A percentile compares a stretch with the other conserved stretches of the same genome.
These are phyloP conservation scores for Drosophila asahinai DNA, from an alignment of 1,140 invertebrate species.

Conservation along the genomic window DNA sequence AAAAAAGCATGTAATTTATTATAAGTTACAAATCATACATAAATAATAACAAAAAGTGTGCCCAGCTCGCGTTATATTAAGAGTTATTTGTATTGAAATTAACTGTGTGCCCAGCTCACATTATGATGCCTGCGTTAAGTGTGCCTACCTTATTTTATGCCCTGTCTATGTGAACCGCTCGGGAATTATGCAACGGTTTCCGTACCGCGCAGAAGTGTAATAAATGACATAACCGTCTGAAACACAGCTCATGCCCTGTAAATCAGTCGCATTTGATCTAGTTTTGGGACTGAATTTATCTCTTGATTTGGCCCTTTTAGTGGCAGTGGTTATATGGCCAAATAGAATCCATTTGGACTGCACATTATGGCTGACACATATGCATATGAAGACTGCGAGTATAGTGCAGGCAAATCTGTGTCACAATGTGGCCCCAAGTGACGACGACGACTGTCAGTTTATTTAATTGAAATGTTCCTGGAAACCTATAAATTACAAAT, in stretches of 20 bases:
- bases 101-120: background rate
- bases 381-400: conserved; percentile 1
- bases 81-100: no score
- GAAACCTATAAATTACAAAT: conserved; percentile 74
- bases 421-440: conserved; percentile 9
- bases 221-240: conserved; percentile 16
- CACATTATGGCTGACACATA: conserved; percentile 31
- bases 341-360: conserved; percentile 31
- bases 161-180: background rate
- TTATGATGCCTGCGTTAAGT: background rate
- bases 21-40: no score
- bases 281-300: conserved; percentile 25
- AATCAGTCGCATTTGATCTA: conserved; percentile 1
- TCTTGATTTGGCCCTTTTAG: conserved; percentile 27
- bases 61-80: no score
- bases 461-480: conserved; percentile 79
- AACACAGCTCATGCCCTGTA: conserved; percentile 24
- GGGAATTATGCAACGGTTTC: conserved; percentile 31
- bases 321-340: conserved; percentile 19
- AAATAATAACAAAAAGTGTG: no score
- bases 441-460: conserved; percentile 66
- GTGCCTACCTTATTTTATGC: background rate
- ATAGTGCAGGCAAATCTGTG: conserved; percentile 42
- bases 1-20: no score
- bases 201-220: conserved; percentile 11